Conservation (phyloP, 2,888 invertebrate genomes). For the Ophioninae sp. region DNA sequence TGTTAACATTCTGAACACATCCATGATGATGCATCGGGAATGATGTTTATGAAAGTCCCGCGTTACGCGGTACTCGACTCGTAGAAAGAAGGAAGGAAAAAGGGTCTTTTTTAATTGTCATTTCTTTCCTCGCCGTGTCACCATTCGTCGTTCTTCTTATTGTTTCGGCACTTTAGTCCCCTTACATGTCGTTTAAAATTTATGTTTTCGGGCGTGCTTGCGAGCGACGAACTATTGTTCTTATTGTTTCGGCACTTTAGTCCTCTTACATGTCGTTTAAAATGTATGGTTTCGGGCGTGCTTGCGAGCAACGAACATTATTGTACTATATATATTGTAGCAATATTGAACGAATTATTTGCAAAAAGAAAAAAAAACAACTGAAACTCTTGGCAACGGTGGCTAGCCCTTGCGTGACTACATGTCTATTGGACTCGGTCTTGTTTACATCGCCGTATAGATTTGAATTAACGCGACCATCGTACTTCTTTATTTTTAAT, state of each 20-base stretch:
- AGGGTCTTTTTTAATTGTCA: conserved; percentile 25
- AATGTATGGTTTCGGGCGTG: conserved; percentile 21
- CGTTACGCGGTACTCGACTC: conserved; percentile 20
- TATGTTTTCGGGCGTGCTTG: conserved; percentile 14
- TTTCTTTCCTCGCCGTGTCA: conserved; percentile 10
- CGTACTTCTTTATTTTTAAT: conserved; percentile 32
- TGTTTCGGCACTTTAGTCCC: conserved; percentile 28
- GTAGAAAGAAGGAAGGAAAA: conserved; percentile 19
- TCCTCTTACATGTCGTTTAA: conserved; percentile 26
- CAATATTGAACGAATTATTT: conserved; percentile 41
- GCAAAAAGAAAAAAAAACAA: conserved; percentile 58
- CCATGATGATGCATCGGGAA: conserved; percentile 20
- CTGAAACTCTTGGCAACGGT: conserved; percentile 65
- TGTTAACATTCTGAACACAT: conserved; percentile 9
- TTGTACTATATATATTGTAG: conserved; percentile 48
- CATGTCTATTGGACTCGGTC: conserved; percentile 44
- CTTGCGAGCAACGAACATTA: conserved; percentile 39
- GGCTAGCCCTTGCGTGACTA: conserved; percentile 65
- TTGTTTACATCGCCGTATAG: conserved; percentile 31
- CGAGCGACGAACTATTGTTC: neutral
- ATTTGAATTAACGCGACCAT: conserved; percentile 48
- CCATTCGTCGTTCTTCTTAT: conserved; percentile 18
- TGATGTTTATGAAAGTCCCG: conserved; percentile 8
- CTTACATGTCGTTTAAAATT: conserved; percentile 28
- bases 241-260: conserved; percentile 32